Evolutionary conservation across 2,888 invertebrate genomes (phyloP).

Genomic region (Blomia tropicalis): DNA sequence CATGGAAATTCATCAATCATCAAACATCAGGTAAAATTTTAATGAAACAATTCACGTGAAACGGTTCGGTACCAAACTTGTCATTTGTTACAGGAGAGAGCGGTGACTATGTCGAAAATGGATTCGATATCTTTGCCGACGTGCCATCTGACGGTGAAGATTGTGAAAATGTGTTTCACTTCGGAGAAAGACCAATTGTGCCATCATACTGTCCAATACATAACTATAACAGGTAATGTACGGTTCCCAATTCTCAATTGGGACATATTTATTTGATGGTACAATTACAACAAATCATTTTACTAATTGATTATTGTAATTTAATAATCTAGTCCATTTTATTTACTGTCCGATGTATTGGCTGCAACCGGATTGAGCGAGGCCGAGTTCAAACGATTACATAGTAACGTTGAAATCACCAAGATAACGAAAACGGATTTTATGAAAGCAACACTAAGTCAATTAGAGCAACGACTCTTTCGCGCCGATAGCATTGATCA

Average conservation of each 20-base stretch:
- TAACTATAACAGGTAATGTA: neutral
- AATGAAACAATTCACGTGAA: neutral
- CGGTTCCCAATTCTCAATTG: neutral
- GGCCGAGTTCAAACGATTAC: neutral
- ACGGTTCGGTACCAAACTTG: too few species aligned
- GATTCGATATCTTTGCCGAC: conserved; percentile 14
- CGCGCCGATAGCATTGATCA: neutral
- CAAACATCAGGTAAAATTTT: neutral
- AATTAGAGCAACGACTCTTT: neutral
- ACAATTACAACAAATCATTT: too few species aligned
- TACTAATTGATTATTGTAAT: neutral
- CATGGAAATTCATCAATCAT: neutral
- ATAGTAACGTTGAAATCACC: neutral
- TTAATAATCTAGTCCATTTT: conserved; percentile 2
- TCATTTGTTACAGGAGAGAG: neutral
- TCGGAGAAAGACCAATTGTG: neutral
- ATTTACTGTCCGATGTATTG: neutral
- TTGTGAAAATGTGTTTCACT: neutral
- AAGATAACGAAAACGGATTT: neutral
- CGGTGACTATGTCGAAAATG: neutral
- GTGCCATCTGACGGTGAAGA: conserved; percentile 1
- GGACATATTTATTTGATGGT: too few species aligned
- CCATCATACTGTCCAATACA: neutral
- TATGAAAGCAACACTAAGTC: neutral
- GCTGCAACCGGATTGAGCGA: neutral